Evolutionary conservation across 2,888 invertebrate species (phyloP).

Genomic region (Ischnus inquisitorius): DNA sequence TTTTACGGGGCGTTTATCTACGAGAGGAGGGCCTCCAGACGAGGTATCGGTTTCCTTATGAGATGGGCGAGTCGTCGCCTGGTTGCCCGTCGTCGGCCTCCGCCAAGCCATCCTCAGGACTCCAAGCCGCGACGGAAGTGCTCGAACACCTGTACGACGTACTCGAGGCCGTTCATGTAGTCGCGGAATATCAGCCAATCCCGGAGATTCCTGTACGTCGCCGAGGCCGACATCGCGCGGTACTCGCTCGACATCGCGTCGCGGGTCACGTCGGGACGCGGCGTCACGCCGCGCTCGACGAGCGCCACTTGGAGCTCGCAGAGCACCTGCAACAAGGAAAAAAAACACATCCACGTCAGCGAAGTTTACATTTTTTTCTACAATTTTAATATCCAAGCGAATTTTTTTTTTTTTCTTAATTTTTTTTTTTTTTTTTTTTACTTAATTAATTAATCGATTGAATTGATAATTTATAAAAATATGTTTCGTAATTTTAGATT

Average conservation of each 20-base stretch:
- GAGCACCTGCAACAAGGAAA: conserved; percentile 86
- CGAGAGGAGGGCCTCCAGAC: conserved; percentile 72
- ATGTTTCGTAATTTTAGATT: too few relatives aligned
- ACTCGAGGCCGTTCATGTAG: conserved; percentile 88
- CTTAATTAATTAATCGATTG: not conserved
- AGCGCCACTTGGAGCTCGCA: conserved; percentile 89
- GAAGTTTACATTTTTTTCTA: conserved; percentile 5
- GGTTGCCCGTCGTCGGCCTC: conserved; percentile 77
- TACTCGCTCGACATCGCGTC: conserved; percentile 85
- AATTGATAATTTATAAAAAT: not conserved
- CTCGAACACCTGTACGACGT: conserved; percentile 86
- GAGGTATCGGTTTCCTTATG: conserved; percentile 72
- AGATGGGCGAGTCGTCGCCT: conserved; percentile 78
- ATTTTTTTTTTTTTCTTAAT: too few relatives aligned
- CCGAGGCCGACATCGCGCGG: conserved; percentile 77
- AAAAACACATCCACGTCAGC: conserved; percentile 31
- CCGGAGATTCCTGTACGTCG: conserved; percentile 86
- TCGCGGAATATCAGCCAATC: conserved; percentile 89
- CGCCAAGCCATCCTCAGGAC: conserved; percentile 82
- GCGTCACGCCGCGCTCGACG: conserved; percentile 82
- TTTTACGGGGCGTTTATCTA: conserved; percentile 54
- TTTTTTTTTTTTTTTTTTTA: not conserved
- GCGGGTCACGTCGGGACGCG: conserved; percentile 84
- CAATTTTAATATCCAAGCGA: not conserved
- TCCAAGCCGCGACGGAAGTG: conserved; percentile 80